Base-by-base conservation (phyloP, 2,888 invertebrate genomes). In the Platyscelio sp. region DNA sequence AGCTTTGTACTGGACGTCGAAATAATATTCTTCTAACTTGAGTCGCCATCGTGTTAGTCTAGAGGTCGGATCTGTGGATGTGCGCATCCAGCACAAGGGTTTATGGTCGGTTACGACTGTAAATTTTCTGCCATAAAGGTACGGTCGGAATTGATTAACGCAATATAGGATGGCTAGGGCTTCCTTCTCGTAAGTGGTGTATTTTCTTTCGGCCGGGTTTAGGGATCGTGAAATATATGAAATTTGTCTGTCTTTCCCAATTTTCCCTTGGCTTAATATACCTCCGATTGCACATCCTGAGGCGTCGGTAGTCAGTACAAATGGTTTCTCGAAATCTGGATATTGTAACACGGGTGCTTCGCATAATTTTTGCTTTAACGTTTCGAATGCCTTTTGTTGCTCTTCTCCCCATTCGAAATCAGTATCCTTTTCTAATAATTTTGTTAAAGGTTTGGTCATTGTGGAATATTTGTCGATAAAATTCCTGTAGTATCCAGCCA, bases 381-480 rank as follows among this genome's bases (percentile, higher is more conserved):
- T 40, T 20, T 75, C 51, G 33, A 51, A 51, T 11, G 51, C 3
- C 13, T 22, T 3, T 24, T 51, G 24, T 11, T 51, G 24, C 11
- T 51, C 13, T n/a, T 6, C 4, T 1, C 51, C 51, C 24, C 24
- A 51, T 24, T 24, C 3, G 24, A 51, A 51, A 11, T 22, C 24
- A 11, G 2, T 11, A 13, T 51, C 24, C 13, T 51, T 51, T 24
- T 51, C 24, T 22, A 86, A 81, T 2, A 78, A 60, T 2, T 61
- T 33, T 11, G 83, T 82, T 4, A 88, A 40, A 7, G 89, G 85
- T 54, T 74, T 84, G 1, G 86, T 75, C 6, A 85, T 85, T 3
- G 84, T 43, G 0, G 87, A 74, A 49, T 87, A 89, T 9, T 85
- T 56, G 24, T 58, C 24, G 5, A 88, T 86, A 65, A 89, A 88